Base-by-base conservation (phyloP, 2,797 vertebrate genomes). In the Synanceia verrucosa region DNA sequence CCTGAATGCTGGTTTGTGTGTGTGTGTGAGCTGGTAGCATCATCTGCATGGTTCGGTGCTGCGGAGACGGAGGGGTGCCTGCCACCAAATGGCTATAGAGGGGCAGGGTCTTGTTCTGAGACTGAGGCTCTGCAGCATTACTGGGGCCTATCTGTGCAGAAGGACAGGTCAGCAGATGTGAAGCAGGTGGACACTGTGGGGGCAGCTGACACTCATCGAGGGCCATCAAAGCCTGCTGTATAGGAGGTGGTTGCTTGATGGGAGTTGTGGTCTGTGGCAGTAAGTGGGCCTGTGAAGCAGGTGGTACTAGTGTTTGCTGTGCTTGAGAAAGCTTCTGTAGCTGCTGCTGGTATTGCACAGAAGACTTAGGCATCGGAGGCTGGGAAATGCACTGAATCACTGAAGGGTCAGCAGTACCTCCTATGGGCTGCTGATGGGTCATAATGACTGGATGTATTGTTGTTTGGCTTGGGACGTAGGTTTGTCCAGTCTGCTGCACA, bases 301-400 rank as follows among this genome's bases (percentile, higher is more conserved):
- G 47, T 65, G 88, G 47, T 78, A 84, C 62, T 59, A 82, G 78
- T 11, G 74, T 81, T 29, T 90, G 88, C 21, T 88, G 89, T 13
- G 63, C 53, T 71, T 87, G 77, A 71, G 92, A 88, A 53, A 82
- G 69, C 33, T 65, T 88, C 65, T 91, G 87, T 61, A 92, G 70
- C 26, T 87, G 89, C 69, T 89, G 91, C 51, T 93, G 90, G 73
- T 89, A 93, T 23, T 88, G 90, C 16, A 89, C 89, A 33, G 80
- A 4, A 48, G 86, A 64, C 61, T 88, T 85, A 68, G 85, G 47
- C 21, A 88, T 56, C 36, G 71, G 59, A 37, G 73, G 39, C 43
- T 89, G 87, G 13, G 86, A 59, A 21, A 91, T 50, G 21, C 88
- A 33, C 57, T 93, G 92, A 71, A 91, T 72, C 31, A 78, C 47